Evolutionary conservation across 2,113 vertebrate genomes (phyloP).

Genomic region (Myanophis thanlyinensis): DNA sequence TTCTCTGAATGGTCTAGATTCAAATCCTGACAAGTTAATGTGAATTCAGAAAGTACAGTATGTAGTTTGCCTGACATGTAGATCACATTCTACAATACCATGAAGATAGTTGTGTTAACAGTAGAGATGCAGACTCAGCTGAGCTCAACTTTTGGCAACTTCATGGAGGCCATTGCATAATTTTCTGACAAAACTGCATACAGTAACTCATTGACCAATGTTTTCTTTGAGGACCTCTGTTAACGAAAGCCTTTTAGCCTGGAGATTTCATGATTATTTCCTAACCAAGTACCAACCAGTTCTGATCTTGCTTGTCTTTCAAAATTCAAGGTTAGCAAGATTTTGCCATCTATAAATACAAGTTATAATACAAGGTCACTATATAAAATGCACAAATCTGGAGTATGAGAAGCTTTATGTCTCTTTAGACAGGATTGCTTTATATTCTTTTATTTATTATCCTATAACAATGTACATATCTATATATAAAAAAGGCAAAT

Average conservation of each 20-base stretch:
- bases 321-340: neutral
- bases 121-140: neutral
- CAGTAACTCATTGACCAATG: neutral
- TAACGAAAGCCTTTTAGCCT: neutral
- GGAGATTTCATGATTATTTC: neutral
- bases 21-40: neutral
- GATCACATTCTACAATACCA: neutral
- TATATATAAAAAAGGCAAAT: no score
- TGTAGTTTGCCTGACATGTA: neutral
- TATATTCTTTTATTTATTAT: neutral
- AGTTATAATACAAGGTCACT: neutral
- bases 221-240: neutral
- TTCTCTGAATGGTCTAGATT: neutral
- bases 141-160: neutral
- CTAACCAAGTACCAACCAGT: neutral
- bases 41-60: neutral
- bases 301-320: neutral
- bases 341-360: no score
- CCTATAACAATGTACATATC: neutral
- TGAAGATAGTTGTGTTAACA: neutral
- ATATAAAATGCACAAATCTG: neutral
- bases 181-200: neutral
- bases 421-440: neutral
- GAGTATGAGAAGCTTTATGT: neutral
- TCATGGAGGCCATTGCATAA: neutral